Base-by-base conservation (phyloP, 2,113 vertebrate genomes). In the Penelope pileata region DNA sequence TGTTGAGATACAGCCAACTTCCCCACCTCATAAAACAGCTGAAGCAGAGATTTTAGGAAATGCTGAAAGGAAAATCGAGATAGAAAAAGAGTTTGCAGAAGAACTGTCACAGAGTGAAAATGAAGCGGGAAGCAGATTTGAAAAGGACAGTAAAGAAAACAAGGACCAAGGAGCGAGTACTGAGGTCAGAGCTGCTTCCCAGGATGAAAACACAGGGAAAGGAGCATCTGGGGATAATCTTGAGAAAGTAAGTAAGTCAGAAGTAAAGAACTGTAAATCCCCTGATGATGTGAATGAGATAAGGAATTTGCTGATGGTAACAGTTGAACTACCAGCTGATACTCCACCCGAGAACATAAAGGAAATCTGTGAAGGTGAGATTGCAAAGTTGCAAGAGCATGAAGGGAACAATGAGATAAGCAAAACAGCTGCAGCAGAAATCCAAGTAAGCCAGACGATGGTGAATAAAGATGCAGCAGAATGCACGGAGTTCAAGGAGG, bases 271-370 rank as follows among this genome's bases (percentile, higher is more conserved):
- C 4, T 23, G 5, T 58, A 48, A 94, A 72, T 34, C 43, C 22
- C 85, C 73, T 3, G 95, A 93, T 66, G 97, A 96, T 69, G 80
- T 98, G 84, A 95, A 90, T 8, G 97, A 98, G 84, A 97, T 98
- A 88, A 97, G 97, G 84, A 93, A 47, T 64, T 74, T 98, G 94
- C 83, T 98, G 82, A 96, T 42, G 10, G 63, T 96, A 75, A 79
- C 84, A 0, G 12, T 94, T 26, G 97, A 97, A 48, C 43, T 96
- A 16, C 96, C 97, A n/a, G 73, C 62, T 69, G 96, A 84, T 53
- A 47, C 91, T 48, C 48, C 84, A 32, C 62, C 32, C 12, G 76
- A 82, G 72, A 68, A 67, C 29, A 64, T 43, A 17, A 83, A 75
- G 62, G 68, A 96, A 77, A 34, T 40, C 8, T 93, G 63, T 10